Evolutionary conservation across 1,140 invertebrate genomes (phyloP), one percentile per base, ranked within the genome.

Genomic region (Frieseomelitta varia): DNA sequence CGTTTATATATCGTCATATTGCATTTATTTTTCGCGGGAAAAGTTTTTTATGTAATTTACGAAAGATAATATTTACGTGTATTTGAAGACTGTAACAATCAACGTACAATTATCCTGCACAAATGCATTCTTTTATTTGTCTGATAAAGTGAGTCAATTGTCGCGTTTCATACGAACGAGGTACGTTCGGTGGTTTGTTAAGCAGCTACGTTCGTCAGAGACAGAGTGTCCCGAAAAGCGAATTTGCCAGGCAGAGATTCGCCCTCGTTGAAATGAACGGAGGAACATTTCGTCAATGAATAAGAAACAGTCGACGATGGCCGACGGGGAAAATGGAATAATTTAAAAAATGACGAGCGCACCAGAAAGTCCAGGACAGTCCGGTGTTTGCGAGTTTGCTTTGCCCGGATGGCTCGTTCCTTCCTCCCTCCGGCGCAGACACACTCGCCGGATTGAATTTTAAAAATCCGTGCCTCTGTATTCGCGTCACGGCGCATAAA

Each of bases 391-490:
- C 39, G 73, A 68, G 8, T 56, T 56, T 55, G 15, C 79, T 53
- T 14, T 19, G 21, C 51, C 30, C 24, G 30, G 34, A 68, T 34
- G 24, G n/a, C 30, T 55, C 55, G 80, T 77, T 68, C n/a, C 80
- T 56, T 76, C 39, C 39, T 6, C 39, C 39, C 39, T 6, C 58
- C 39, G 12, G 11, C 10, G 51, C 65, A 27, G 51, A 63, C 39
- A 74, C 56, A 82, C 73, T 82, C 73, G 61, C 61, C 10, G 73
- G 80, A 82, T 82, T 82, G 80, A 82, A 82, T 82, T 76, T 77
- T 76, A 82, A 82, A 82, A 82, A 56, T 65, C 68, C 39, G 47
- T 39, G 73, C 65, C 39, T 76, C 74, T 76, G 51, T 75, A 68
- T 82, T 55, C 73, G 73, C 30, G 61, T 82, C 61, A 76, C 80